Base-by-base conservation (phyloP, 2,113 vertebrate species). In the Phylloscopus whistleri region DNA sequence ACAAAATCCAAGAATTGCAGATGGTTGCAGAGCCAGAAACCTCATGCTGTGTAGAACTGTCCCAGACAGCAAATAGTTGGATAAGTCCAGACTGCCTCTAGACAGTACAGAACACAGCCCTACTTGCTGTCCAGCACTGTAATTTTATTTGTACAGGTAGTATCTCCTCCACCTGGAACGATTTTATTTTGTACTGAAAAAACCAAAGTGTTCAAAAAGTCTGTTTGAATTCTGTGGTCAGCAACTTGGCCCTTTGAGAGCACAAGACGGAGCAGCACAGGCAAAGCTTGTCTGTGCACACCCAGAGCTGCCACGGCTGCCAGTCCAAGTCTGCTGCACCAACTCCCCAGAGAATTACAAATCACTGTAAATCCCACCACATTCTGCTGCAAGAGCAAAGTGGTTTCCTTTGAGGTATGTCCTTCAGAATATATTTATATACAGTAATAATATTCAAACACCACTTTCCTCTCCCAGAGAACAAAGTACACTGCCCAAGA, bases 1-100 rank as follows among this genome's bases (percentile, higher is more conserved):
- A 90, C 83, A 84, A 90, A 94, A 90, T 95, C 95, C 95, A 97
- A 94, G 95, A 96, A 96, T 5, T 96, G 72, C 91, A 95, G 90
- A 82, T 95, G 93, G 82, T 77, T 91, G 76, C 33, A 67, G 79
- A 95, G 95, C 94, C 93, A 95, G 94, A 95, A 97, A 97, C 90
- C 89, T 96, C 94, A 96, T 44, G 87, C 95, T 95, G 79, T 78
- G 92, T 64, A 92, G 82, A 96, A 90, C 90, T 74, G 78, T 94
- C 90, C 92, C 94, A 96, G 95, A 97, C 94, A 97, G 92, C 76
- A 96, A 96, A 96, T 64, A 93, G 75, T 52, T 83, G 52, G 76
- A 60, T 84, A 93, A 88, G 69, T 81, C 90, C 88, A 94, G 90
- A 95, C 94, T 93, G 85, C 56, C 35, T 75, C 83, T 63, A 95